Conservation (phyloP, 2,113 vertebrate species). For the Pelusios castaneus region DNA sequence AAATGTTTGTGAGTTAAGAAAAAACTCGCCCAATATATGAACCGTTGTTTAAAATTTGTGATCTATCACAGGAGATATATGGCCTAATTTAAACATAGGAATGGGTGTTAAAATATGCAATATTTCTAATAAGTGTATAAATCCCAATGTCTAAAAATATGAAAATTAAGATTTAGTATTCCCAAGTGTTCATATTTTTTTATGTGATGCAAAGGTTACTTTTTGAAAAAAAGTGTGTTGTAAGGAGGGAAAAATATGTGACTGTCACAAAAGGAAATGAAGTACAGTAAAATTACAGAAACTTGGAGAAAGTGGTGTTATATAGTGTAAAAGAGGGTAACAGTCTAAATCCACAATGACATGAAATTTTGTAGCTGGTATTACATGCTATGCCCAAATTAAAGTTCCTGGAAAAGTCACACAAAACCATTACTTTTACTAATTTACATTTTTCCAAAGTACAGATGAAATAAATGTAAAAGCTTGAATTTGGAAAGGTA, state of each 20-base stretch:
- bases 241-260: not conserved
- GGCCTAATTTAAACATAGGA: not conserved
- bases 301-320: not conserved
- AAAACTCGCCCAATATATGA: not conserved
- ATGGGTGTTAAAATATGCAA: not conserved
- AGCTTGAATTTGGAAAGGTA: slow-evolving; percentile 35
- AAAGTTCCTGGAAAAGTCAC: not conserved
- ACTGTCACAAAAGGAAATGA: not conserved
- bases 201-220: not conserved
- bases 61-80: not conserved
- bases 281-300: not conserved
- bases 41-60: not conserved
- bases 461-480: not conserved
- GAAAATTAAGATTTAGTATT: not conserved
- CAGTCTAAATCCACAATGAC: not conserved
- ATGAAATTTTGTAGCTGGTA: not conserved
- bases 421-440: slow-evolving; percentile 29
- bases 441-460: not conserved
- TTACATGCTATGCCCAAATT: not conserved
- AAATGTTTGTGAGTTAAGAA: not conserved
- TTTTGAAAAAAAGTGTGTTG: not conserved
- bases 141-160: slow-evolving; percentile 27
- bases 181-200: not conserved
- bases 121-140: not conserved
- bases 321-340: not conserved